Percentiles rank a stretch among this genome's conserved stretches.
phyloP scores from a whole-genome alignment of 2,888 invertebrate genomes.

The Chalcosyrphus nemorum region DNA sequence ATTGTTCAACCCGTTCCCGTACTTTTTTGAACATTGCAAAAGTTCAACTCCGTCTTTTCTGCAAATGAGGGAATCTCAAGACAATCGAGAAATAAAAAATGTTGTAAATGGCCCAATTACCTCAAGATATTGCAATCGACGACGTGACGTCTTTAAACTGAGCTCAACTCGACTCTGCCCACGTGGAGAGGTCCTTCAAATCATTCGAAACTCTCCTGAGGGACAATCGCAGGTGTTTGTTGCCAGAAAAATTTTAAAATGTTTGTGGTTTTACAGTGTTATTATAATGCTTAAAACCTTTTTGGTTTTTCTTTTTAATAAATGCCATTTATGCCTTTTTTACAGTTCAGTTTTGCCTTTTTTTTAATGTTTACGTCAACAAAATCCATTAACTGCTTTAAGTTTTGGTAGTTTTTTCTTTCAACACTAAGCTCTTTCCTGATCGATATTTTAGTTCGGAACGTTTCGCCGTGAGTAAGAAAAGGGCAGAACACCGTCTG shows the following conservation, averaged over 20 bases:
- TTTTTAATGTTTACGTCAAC: neutral
- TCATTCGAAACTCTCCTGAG: neutral
- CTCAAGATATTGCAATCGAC: neutral
- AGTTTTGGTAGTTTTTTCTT: no score
- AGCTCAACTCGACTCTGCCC: neutral
- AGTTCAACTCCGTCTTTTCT: neutral
- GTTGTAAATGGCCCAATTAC: neutral
- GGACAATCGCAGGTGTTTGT: neutral
- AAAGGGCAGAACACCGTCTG: no score
- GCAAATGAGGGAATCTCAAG: neutral
- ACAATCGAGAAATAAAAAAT: neutral
- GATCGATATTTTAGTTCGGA: no score
- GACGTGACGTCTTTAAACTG: neutral
- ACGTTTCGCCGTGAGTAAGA: no score
- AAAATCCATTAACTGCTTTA: neutral
- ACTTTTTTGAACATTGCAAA: no score
- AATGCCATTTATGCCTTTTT: neutral
- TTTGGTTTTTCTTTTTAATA: neutral
- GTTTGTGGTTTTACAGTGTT: neutral
- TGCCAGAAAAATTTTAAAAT: neutral
- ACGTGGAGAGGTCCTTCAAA: neutral
- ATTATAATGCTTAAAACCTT: neutral
- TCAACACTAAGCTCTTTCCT: no score
- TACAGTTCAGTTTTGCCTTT: neutral
- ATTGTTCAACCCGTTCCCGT: no score